Base-by-base conservation (phyloP, 2,797 vertebrate species). In the Chanos chanos region DNA sequence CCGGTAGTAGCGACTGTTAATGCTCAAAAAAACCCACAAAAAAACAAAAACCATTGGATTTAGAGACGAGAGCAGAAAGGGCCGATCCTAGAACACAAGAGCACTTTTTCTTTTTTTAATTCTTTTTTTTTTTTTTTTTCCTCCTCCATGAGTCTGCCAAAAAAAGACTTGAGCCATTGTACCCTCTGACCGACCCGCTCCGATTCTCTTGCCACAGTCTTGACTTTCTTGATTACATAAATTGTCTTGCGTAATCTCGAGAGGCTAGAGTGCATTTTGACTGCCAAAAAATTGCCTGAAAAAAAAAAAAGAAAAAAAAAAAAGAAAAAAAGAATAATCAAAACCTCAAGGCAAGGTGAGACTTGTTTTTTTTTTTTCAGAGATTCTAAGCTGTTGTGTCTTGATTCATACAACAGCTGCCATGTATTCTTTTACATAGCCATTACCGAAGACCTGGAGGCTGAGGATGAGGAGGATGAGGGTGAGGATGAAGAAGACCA, bases 361-460 rank as follows among this genome's bases (percentile, higher is more conserved):
- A n/a, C n/a, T n/a, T n/a, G n/a, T n/a, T n/a, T n/a, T n/a, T n/a
- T n/a, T n/a, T n/a, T 93, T 90, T 89, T 92, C 84, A 93, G 87
- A 92, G 87, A 91, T 94, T 94, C 89, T 93, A 86, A 72, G 90
- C 94, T 94, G 93, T 93, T 94, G 92, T 94, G 89, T 96, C 90
- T 89, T 70, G 91, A 90, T 95, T 95, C 93, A 96, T 97, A 94
- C 94, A 96, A 93, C 93, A 94, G 95, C 95, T 97, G 91, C 94
- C 93, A 84, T 98, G 89, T 97, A 95, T 99, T 97, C 94, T 93
- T 92, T 93, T 91, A 96, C 97, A 83, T 98, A 99, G 96, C 96
- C 90, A 98, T 99, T 89, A 93, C 91, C 85, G 96, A 98, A 96
- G 95, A 99, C 83, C 90, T 93, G 76, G 95, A 97, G 65, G 95